Evolutionary conservation across 2,797 vertebrate species (phyloP), one percentile per base, ranked within the genome.

Genomic region (Arnoldichthys spilopterus): DNA sequence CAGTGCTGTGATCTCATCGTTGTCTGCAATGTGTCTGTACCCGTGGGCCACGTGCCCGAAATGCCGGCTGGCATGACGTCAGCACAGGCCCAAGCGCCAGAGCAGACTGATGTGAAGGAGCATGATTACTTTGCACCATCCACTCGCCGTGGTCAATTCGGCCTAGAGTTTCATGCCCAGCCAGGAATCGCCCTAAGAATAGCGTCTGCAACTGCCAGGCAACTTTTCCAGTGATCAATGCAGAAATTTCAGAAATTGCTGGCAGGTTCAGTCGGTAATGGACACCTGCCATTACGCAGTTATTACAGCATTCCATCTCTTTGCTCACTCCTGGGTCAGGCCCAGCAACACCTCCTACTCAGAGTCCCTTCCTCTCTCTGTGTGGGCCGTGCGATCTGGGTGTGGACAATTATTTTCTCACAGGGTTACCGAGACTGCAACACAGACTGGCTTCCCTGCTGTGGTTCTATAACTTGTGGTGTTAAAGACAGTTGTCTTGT

Each of bases 281-380:
- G 71, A 84, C 87, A 84, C 85, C 84, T 83, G 84, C 82, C 79
- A 85, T 86, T 84, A 84, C 81, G 54, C 79, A 76, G 74, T 74
- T 73, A 68, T 62, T 28, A 54, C 84, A 85, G 70, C 73, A 86
- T 84, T 77, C 79, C 30, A 51, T 63, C 70, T 77, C 70, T 74
- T 74, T 75, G 68, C 70, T 84, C 80, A 83, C 74, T 83, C 79
- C 77, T 76, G 66, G 68, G 67, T 74, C 71, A 47, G 72, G 69
- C 74, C 82, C 76, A 86, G 75, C 67, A 84, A 82, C 83, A 85
- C 85, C 76, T 86, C 82, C 83, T 79, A 78, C 83, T 78, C 77
- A 73, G 43, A 71, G 78, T 83, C 76, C 67, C 59, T 74, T 80
- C 47, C 63, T 82, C 61, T 67, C 66, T 73, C 54, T 49, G 81